Percentiles rank a stretch among this genome's conserved stretches.
These are phyloP conservation scores for Hoplodrina ambigua DNA, from an alignment of 2,888 invertebrate species.

Conservation along the genomic window DNA sequence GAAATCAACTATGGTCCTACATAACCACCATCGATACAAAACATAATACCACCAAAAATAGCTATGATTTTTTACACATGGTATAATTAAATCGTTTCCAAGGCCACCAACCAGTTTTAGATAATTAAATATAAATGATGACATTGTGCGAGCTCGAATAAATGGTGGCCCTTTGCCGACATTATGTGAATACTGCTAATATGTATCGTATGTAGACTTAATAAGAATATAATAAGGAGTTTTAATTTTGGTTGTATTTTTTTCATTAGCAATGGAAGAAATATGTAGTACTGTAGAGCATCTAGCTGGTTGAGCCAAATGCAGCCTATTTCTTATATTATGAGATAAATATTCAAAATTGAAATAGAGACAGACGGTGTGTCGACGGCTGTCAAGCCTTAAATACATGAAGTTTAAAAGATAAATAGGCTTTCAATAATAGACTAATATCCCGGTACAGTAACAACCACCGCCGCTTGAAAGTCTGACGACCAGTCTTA, in stretches of 20 bases:
- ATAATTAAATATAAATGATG: slow-evolving; percentile 53
- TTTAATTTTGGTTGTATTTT: background rate
- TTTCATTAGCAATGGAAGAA: background rate
- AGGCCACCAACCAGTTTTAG: slow-evolving; percentile 53
- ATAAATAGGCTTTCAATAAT: no score
- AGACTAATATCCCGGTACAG: no score
- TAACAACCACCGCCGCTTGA: no score
- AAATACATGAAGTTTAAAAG: no score
- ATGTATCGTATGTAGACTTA: slow-evolving; percentile 3
- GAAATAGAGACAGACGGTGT: no score
- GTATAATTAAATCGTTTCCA: slow-evolving; percentile 51
- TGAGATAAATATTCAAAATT: no score
- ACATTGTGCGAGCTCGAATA: slow-evolving; percentile 40
- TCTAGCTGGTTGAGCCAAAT: no score
- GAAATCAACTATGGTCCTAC: slow-evolving; percentile 1
- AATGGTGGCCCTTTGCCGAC: slow-evolving; percentile 33
- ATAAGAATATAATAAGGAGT: background rate
- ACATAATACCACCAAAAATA: slow-evolving; percentile 37
- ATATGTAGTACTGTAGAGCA: background rate
- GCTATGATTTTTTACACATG: slow-evolving; percentile 37
- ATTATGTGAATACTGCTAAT: slow-evolving; percentile 25
- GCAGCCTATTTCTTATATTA: no score
- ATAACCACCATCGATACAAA: slow-evolving; percentile 25
- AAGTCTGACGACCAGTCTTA: no score
- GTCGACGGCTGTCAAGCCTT: no score